Evolutionary conservation across 2,888 invertebrate species (phyloP).

Genomic region (Limnephilus rhombicus): DNA sequence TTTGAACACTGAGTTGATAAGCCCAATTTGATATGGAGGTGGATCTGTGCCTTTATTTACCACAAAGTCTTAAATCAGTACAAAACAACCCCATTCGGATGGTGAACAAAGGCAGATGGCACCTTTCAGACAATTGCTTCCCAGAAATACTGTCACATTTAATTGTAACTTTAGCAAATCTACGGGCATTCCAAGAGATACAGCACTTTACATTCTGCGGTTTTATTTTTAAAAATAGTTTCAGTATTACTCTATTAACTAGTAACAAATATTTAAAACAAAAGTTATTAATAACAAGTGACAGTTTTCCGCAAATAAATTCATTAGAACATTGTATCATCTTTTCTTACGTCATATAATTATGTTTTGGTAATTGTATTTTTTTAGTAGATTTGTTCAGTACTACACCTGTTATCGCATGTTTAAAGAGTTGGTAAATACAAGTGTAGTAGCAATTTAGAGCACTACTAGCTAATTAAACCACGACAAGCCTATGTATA

Average conservation of each 20-base stretch:
- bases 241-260: background rate
- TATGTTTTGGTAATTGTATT: no score
- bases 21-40: background rate
- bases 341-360: no score
- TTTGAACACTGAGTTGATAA: background rate
- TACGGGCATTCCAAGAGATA: background rate
- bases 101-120: background rate
- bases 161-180: background rate
- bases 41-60: background rate
- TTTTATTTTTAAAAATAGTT: background rate
- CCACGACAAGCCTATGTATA: no score
- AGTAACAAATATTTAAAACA: no score
- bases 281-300: no score
- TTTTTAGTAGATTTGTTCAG: no score
- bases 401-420: no score
- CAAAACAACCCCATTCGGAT: background rate
- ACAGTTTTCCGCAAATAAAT: no score
- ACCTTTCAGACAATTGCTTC: background rate
- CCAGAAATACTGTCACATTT: background rate
- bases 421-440: no score
- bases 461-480: no score
- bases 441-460: no score
- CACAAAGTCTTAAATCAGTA: background rate
- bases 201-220: background rate
- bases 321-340: no score